Evolutionary conservation across 1,140 invertebrate genomes (phyloP), one percentile per base, ranked within the genome.

Genomic region (Leptonema lineaticorne): DNA sequence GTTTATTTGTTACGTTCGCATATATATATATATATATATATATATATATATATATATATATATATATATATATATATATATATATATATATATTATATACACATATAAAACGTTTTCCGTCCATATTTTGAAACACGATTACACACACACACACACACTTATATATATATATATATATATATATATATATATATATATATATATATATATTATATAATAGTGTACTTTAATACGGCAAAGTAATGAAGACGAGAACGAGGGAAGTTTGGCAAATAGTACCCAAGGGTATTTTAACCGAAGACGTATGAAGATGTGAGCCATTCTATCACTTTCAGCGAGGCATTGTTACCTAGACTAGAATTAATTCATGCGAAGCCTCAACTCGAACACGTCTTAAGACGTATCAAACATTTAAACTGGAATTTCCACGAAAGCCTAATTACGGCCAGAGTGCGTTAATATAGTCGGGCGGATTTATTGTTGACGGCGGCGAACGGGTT

Each of bases 251-350:
- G 8, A 7, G 50, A 26, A 26, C 50, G 20, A 11, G 50, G 37
- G 11, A 24, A 53, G 27, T 20, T 53, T 53, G 20, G 22, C 50
- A 26, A 53, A 53, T 26, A 53, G 50, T 22, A 53, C 50, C 50
- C 50, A 24, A 26, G 50, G 50, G 50, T 53, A 24, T 53, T 53
- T 26, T 22, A 24, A 11, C 50, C 24, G 50, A 48, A 53, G 50
- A 53, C 20, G 24, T 53, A 53, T 26, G 50, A 53, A 53, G 50
- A 53, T 41, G 16, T 41, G 16, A 16, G 37, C 11, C 50, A 24
- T 26, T 48, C 46, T 48, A 48, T 48, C 46, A 22, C 46, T 20
- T 41, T 48, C 46, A 22, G 46, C 18, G 46, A 16, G n/a, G 20
- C 46, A 22, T 48, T 48, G 46, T 48, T 48, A 18, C 16, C 22